Evolutionary conservation across 2,797 vertebrate genomes (phyloP).

Genomic region (Dromococcyx pavoninus): DNA sequence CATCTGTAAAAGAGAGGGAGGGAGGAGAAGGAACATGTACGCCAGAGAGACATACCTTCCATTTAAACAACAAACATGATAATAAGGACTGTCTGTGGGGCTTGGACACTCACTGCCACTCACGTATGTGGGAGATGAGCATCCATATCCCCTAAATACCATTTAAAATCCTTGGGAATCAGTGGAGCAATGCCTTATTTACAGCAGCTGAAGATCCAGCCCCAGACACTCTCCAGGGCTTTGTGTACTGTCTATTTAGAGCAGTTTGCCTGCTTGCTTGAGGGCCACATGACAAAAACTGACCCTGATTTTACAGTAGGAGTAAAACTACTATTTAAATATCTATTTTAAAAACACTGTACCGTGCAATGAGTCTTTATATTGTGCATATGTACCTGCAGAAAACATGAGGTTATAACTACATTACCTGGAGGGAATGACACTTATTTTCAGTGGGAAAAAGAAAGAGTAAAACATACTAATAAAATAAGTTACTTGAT

Average conservation of each 20-base stretch:
- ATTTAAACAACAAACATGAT: slow-evolving; percentile 30
- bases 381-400: slow-evolving; percentile 73
- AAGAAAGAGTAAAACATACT: slow-evolving; percentile 55
- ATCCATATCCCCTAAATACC: neutral
- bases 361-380: slow-evolving; percentile 72
- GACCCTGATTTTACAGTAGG: slow-evolving; percentile 67
- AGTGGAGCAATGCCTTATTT: slow-evolving; percentile 55
- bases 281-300: slow-evolving; percentile 47
- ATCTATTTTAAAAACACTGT: slow-evolving; percentile 66
- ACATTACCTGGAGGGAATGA: slow-evolving; percentile 50
- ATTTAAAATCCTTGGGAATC: neutral
- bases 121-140: neutral
- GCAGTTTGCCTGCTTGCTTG: slow-evolving; percentile 63
- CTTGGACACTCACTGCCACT: neutral
- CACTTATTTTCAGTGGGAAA: slow-evolving; percentile 46
- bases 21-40: slow-evolving; percentile 32
- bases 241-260: slow-evolving; percentile 64
- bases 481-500: slow-evolving; percentile 61
- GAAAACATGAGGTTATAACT: slow-evolving; percentile 56
- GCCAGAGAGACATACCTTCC: slow-evolving; percentile 51
- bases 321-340: slow-evolving; percentile 60
- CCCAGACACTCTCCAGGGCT: slow-evolving; percentile 39
- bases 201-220: slow-evolving; percentile 58
- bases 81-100: neutral
- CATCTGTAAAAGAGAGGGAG: slow-evolving; percentile 24